Conservation (phyloP, 2,113 vertebrate species). For the Ceyx cyanopectus region DNA sequence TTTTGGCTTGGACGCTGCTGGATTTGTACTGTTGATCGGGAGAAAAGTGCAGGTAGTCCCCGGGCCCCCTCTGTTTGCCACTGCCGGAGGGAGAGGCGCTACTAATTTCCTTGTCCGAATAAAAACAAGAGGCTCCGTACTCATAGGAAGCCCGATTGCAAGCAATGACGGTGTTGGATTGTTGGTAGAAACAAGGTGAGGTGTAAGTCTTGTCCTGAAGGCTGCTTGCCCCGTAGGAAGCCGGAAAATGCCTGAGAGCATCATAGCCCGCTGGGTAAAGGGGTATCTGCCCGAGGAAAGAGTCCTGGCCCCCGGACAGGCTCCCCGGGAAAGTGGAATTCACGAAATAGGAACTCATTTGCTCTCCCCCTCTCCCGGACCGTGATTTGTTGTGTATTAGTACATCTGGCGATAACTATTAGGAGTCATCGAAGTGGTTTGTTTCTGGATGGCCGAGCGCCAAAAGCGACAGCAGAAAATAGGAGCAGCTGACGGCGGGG, state of each 20-base stretch:
- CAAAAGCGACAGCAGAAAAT: conserved; percentile 91
- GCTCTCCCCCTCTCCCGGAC: conserved; percentile 83
- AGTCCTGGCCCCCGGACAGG: conserved; percentile 83
- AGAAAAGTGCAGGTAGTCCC: conserved; percentile 83
- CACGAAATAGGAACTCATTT: conserved; percentile 90
- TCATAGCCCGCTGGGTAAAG: conserved; percentile 81
- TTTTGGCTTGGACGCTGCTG: conserved; percentile 78
- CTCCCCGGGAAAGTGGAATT: conserved; percentile 86
- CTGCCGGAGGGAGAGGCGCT: conserved; percentile 78
- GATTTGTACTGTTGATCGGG: conserved; percentile 82
- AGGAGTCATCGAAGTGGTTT: conserved; percentile 90
- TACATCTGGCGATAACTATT: conserved; percentile 92
- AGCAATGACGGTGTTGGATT: conserved; percentile 84
- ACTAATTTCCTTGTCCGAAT: conserved; percentile 84
- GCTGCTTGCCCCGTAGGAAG: conserved; percentile 83
- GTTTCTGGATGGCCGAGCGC: conserved; percentile 91
- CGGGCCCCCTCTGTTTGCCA: conserved; percentile 80
- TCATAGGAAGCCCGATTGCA: conserved; percentile 85
- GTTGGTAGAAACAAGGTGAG: conserved; percentile 84
- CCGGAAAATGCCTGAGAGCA: conserved; percentile 86
- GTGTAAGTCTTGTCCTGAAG: conserved; percentile 85
- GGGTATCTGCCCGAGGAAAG: conserved; percentile 83
- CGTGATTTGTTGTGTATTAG: conserved; percentile 92
- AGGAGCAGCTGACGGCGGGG: conserved; percentile 89
- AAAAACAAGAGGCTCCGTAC: conserved; percentile 86